Conservation (phyloP, 2,113 vertebrate species). For the Larimichthys polyactis region DNA sequence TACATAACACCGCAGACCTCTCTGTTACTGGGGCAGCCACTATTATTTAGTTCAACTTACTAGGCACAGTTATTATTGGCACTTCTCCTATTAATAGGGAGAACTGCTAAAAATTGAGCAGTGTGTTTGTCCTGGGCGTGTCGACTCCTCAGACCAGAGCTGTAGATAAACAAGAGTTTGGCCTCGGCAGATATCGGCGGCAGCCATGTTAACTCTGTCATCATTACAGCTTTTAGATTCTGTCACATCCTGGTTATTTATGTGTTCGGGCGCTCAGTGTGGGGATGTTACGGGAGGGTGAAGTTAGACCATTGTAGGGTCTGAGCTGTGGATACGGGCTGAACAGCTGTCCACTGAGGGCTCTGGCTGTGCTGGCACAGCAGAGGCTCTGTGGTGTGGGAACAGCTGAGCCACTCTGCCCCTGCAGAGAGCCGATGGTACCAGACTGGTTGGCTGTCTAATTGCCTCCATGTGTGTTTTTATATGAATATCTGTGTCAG, state of each 20-base stretch:
- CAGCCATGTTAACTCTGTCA: constrained; percentile 56
- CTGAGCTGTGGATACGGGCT: constrained; percentile 16
- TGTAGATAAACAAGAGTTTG: constrained; percentile 65
- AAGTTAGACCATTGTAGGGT: neutral
- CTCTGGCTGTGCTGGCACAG: constrained; percentile 51
- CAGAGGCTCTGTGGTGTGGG: constrained; percentile 39
- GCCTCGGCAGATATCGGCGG: constrained; percentile 44
- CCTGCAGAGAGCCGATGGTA: constrained; percentile 41
- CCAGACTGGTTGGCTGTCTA: constrained; percentile 35
- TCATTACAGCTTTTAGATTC: constrained; percentile 27
- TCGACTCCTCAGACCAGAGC: constrained; percentile 65
- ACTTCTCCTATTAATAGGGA: constrained; percentile 81
- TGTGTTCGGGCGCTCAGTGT: constrained; percentile 19
- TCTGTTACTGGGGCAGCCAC: constrained; percentile 77
- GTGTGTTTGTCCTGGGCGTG: constrained; percentile 76
- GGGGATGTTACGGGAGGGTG: constrained; percentile 22
- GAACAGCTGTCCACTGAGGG: constrained; percentile 33
- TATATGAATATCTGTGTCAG: constrained; percentile 32
- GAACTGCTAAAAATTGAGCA: constrained; percentile 80
- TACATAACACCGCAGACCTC: constrained; percentile 64
- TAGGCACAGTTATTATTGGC: constrained; percentile 79
- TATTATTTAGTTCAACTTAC: constrained; percentile 76
- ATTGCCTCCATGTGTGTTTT: constrained; percentile 42
- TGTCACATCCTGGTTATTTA: constrained; percentile 40
- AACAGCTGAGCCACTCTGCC: constrained; percentile 56